Evolutionary conservation across 2,113 vertebrate species (phyloP).

Genomic region (Girardinichthys multiradiatus): DNA sequence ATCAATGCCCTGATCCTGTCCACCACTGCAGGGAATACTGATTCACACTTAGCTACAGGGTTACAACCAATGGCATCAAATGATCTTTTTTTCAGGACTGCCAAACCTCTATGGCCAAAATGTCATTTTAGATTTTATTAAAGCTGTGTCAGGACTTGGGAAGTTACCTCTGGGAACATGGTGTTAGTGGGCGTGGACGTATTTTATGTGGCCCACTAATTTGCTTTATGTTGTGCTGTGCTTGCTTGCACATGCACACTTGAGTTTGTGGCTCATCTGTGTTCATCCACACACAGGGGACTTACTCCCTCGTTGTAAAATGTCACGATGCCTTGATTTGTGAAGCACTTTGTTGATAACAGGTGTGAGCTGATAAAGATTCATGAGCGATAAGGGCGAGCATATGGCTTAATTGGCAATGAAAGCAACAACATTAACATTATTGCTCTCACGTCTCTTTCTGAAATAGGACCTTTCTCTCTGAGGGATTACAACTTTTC

Average conservation of each 20-base stretch:
- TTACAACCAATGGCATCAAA: slow-evolving; percentile 38
- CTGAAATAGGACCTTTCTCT: background rate
- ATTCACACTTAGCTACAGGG: slow-evolving; percentile 19
- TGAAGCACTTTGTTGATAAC: slow-evolving; percentile 58
- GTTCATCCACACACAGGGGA: slow-evolving; percentile 37
- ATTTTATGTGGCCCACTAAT: slow-evolving; percentile 25
- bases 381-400: slow-evolving; percentile 18
- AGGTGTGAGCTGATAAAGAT: slow-evolving; percentile 57
- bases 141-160: slow-evolving; percentile 29
- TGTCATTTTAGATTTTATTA: slow-evolving; percentile 5
- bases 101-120: slow-evolving; percentile 15
- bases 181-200: slow-evolving; percentile 3
- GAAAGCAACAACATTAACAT: slow-evolving; percentile 18
- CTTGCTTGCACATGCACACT: slow-evolving; percentile 12
- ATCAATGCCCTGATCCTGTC: slow-evolving; percentile 58
- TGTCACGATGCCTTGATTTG: slow-evolving; percentile 27
- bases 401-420: slow-evolving; percentile 29
- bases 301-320: slow-evolving; percentile 14
- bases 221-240: slow-evolving; percentile 10
- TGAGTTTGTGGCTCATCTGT: slow-evolving; percentile 59
- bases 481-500: slow-evolving; percentile 11
- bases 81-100: slow-evolving; percentile 1
- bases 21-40: slow-evolving; percentile 28
- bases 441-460: slow-evolving; percentile 5
- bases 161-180: background rate